phyloP scores from a whole-genome alignment of 2,113 vertebrate genomes.

The Malurus melanocephalus region DNA sequence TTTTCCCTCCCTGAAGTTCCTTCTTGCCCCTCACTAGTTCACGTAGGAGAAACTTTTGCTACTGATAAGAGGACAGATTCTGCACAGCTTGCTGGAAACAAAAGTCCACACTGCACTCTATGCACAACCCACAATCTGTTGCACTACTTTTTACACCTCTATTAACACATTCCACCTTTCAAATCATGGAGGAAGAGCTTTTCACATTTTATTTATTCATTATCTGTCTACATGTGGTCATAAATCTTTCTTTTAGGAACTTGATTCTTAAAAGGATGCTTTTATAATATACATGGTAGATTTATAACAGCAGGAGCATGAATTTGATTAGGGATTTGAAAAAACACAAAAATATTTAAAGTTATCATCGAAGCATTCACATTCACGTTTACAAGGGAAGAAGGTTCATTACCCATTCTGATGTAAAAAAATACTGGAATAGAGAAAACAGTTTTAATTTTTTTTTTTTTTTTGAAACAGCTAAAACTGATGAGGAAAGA shows the following conservation, averaged over 20 bases:
- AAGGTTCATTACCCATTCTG: background rate
- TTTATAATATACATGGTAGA: background rate
- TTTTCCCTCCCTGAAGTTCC: background rate
- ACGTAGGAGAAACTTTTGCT: background rate
- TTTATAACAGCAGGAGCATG: background rate
- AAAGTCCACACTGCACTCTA: background rate
- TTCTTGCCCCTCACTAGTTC: too few relatives aligned
- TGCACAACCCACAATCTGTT: background rate
- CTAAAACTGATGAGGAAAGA: background rate
- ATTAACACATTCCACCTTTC: background rate
- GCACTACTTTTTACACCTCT: background rate
- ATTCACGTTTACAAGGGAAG: background rate
- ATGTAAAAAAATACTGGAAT: background rate
- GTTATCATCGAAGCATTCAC: background rate
- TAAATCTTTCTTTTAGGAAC: background rate
- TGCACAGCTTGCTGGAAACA: background rate
- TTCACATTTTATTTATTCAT: background rate
- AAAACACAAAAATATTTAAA: background rate
- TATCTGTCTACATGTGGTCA: background rate
- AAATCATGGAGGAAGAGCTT: background rate
- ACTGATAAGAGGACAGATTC: fast-evolving
- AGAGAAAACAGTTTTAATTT: background rate
- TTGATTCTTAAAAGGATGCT: background rate
- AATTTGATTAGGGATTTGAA: background rate
- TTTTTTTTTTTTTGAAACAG: background rate